phyloP scores from a whole-genome alignment of 64 coral and sea anemone species.

The Hydrozoanthus tunicans region DNA sequence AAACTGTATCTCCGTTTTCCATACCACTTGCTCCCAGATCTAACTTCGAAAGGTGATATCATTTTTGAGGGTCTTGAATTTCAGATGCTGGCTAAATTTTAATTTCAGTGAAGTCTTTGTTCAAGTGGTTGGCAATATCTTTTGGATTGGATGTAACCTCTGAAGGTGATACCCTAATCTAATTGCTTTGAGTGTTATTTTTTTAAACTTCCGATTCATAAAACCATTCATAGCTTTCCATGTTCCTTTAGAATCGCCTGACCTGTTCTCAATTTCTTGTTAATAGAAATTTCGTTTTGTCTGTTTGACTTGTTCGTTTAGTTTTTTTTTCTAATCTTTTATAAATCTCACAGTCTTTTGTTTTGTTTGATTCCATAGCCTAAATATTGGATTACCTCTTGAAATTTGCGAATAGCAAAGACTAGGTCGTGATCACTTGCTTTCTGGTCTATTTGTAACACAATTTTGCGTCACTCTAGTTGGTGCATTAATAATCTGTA shows the following conservation, averaged over 20 bases:
- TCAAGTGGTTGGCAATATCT: constrained; percentile 35
- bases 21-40: not conserved
- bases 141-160: not conserved
- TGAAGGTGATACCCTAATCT: constrained; percentile 6
- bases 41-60: not conserved
- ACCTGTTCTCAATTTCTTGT: constrained; percentile 1
- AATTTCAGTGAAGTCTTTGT: not conserved
- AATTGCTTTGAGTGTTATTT: not conserved
- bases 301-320: constrained; percentile 32
- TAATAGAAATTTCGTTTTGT: constrained; percentile 46
- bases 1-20: not conserved
- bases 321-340: not conserved
- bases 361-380: constrained; percentile 36
- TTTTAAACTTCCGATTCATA: constrained; percentile 8
- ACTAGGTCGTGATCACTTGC: constrained; percentile 31
- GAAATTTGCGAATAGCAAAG: constrained; percentile 5
- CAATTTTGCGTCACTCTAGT: constrained; percentile 15
- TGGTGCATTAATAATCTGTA: constrained; percentile 3
- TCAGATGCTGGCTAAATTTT: constrained; percentile 26
- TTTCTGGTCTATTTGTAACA: constrained; percentile 11
- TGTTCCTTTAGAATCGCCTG: constrained; percentile 19
- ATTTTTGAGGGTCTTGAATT: not conserved
- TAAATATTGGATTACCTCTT: constrained; percentile 27
- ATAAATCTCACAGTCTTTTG: constrained; percentile 30
- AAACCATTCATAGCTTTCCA: constrained; percentile 40